Evolutionary conservation across 2,113 vertebrate genomes (phyloP).

Genomic region (mouse (Mus musculus)): DNA sequence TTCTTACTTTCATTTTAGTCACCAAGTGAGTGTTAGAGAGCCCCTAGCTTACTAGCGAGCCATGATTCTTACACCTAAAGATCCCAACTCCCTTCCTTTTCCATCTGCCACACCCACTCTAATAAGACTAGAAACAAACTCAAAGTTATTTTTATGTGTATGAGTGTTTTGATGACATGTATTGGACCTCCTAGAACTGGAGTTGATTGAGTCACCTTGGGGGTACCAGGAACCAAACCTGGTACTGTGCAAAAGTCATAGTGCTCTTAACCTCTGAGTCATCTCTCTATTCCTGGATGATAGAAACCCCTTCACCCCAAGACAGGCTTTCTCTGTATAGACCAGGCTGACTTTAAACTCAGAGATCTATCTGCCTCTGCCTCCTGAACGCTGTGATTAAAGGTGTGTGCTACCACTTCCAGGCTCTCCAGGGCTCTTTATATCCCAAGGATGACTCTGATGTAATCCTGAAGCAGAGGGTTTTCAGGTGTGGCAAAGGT

Average conservation of each 20-base stretch:
- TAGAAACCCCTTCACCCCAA: background rate
- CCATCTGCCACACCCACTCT: background rate
- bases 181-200: background rate
- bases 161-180: background rate
- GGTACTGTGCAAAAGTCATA: background rate
- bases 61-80: background rate
- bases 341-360: background rate
- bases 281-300: background rate
- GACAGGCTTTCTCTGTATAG: background rate
- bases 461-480: background rate
- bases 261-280: background rate
- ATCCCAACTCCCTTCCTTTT: background rate
- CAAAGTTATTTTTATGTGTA: background rate
- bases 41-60: background rate
- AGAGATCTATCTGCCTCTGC: background rate
- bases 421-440: background rate
- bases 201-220: too few species aligned
- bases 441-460: background rate
- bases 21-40: background rate
- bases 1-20: slow-evolving; percentile 37
- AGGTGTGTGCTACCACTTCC: background rate
- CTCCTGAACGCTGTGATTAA: background rate
- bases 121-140: background rate
- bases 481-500: slow-evolving; percentile 21
- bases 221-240: background rate